phyloP scores from a whole-genome alignment of 2,113 vertebrate species.

The Calidris pugnax region DNA sequence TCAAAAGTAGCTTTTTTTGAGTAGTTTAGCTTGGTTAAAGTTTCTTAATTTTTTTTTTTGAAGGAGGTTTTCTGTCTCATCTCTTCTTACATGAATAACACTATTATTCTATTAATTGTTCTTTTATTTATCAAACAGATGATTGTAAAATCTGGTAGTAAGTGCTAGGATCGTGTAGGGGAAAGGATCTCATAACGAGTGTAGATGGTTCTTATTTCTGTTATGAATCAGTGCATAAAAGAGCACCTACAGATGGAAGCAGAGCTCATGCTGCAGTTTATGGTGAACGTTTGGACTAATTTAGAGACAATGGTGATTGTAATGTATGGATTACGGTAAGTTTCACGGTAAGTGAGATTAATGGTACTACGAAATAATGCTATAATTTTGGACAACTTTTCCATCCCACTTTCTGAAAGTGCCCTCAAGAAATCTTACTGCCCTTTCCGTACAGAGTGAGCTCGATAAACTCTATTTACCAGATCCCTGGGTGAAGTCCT shows the following conservation, averaged over 20 bases:
- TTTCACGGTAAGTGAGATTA: not conserved
- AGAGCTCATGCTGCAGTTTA: not conserved
- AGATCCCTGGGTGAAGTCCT: not conserved
- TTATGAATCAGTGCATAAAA: not conserved
- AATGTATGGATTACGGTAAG: not conserved
- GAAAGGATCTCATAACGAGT: not conserved
- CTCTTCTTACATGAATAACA: not conserved
- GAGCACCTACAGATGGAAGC: not conserved
- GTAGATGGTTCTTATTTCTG: not conserved
- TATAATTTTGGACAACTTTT: not conserved
- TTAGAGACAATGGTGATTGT: not conserved
- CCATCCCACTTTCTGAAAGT: not conserved
- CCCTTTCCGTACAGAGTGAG: not conserved
- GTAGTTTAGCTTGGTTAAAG: not conserved
- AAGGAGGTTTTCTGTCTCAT: not conserved
- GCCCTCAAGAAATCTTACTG: not conserved
- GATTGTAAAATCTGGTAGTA: not conserved
- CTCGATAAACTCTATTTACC: not conserved
- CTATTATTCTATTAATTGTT: not conserved
- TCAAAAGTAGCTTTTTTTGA: not conserved
- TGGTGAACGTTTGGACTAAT: not conserved
- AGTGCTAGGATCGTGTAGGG: not conserved
- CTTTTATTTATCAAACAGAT: not conserved
- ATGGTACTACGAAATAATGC: not conserved
- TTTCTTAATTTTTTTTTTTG: not conserved